These are phyloP conservation scores for Alouatta palliata DNA, from an alignment of 2,113 vertebrate species.

Conservation along the genomic window DNA sequence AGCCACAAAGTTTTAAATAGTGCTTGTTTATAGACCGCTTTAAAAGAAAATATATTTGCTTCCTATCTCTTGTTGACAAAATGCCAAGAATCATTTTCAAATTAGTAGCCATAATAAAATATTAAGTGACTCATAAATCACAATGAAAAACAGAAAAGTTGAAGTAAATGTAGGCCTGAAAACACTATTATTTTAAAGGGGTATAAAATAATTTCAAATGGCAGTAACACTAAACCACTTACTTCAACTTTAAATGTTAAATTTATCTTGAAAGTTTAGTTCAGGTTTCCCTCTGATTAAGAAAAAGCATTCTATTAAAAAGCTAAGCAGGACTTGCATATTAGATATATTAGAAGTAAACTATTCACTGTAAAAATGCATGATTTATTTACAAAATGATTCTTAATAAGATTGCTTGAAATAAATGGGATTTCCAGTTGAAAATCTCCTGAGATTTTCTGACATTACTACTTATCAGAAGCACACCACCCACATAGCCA, in stretches of 20 bases:
- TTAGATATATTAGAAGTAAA: neutral
- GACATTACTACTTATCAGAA: neutral
- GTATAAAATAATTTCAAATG: constrained; percentile 13
- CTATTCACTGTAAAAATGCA: neutral
- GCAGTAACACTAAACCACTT: neutral
- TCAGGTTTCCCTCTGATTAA: neutral
- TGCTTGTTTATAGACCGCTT: constrained; percentile 21
- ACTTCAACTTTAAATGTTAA: constrained; percentile 31
- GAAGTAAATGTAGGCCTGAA: neutral
- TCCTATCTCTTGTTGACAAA: constrained; percentile 42
- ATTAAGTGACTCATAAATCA: constrained; percentile 55
- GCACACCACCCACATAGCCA: neutral
- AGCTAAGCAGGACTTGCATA: neutral
- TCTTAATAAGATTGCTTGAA: constrained; percentile 33
- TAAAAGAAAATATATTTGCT: constrained; percentile 54
- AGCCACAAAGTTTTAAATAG: neutral
- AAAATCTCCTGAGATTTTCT: neutral
- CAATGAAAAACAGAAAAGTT: constrained; percentile 16
- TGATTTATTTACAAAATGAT: neutral
- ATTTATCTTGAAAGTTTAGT: constrained; percentile 38
- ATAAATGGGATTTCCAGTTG: neutral
- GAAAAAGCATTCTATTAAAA: constrained; percentile 4
- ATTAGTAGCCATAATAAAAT: constrained; percentile 63
- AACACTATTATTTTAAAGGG: constrained; percentile 4
- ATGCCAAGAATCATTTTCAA: constrained; percentile 62